Conservation (phyloP, 2,888 invertebrate species). For the Tachina grossa region DNA sequence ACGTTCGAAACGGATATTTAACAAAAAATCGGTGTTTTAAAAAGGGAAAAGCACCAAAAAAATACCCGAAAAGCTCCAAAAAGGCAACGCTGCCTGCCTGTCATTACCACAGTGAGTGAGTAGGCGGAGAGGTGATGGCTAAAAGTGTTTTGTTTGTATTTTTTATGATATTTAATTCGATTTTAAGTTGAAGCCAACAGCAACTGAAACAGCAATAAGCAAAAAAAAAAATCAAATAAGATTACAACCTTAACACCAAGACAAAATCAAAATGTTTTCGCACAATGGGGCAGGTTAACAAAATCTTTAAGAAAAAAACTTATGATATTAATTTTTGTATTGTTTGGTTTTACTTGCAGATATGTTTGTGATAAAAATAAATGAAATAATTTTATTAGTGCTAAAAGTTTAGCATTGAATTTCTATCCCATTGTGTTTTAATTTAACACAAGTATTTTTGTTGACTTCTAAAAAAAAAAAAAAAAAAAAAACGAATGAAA, state of each 20-base stretch:
- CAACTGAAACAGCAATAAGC: conserved; percentile 30
- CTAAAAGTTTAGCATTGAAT: not conserved
- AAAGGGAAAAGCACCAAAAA: no score
- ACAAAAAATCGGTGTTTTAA: no score
- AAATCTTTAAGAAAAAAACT: not conserved
- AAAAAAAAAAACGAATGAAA: conserved; percentile 23
- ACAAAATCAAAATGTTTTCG: conserved; percentile 26
- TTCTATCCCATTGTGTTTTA: conserved; percentile 31
- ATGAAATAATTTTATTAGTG: not conserved
- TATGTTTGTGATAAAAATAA: no score
- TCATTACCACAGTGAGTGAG: no score
- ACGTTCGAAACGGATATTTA: no score
- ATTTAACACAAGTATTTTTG: conserved; percentile 28
- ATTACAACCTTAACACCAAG: conserved; percentile 61
- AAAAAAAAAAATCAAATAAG: conserved; percentile 46
- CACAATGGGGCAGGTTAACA: conserved; percentile 22
- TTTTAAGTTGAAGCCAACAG: conserved; percentile 60
- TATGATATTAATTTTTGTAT: not conserved
- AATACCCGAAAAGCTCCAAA: not conserved
- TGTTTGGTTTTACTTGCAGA: not conserved
- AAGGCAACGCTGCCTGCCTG: no score
- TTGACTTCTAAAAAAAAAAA: conserved; percentile 19
- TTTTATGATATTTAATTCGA: conserved; percentile 58
- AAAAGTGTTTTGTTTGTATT: conserved; percentile 3
- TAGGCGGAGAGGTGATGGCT: not conserved